Percentiles rank a stretch among this genome's conserved stretches.
Evolutionary conservation across 2,888 invertebrate species (phyloP).

Genomic region (Stenodera caucasica): DNA sequence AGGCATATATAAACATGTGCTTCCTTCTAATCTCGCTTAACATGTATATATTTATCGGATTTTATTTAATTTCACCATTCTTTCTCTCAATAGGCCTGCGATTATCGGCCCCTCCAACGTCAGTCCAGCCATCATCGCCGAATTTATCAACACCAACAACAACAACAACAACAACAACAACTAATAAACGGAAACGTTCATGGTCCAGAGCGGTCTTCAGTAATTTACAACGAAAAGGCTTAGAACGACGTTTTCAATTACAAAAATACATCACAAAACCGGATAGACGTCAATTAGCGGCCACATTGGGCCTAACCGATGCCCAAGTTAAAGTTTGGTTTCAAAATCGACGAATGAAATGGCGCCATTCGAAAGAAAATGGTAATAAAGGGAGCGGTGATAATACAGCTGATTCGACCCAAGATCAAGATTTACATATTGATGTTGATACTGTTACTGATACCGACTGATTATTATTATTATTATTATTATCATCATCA

Average conservation of each 20-base stretch:
- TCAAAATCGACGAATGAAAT: slow-evolving; percentile 68
- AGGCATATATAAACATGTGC: slow-evolving; percentile 38
- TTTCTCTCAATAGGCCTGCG: slow-evolving; percentile 48
- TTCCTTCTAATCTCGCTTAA: neutral
- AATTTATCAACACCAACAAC: slow-evolving; percentile 29
- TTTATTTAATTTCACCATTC: slow-evolving; percentile 30
- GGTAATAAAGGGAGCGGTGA: slow-evolving; percentile 39
- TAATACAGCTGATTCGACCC: slow-evolving; percentile 49
- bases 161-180: slow-evolving; percentile 20
- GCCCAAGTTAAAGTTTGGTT: slow-evolving; percentile 95
- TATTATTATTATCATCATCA: neutral
- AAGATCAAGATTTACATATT: slow-evolving; percentile 52
- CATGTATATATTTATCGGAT: neutral
- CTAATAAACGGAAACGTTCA: slow-evolving; percentile 79
- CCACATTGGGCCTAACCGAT: slow-evolving; percentile 88
- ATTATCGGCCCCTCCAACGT: slow-evolving; percentile 41
- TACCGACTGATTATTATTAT: slow-evolving; percentile 34
- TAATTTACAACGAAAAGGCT: slow-evolving; percentile 89
- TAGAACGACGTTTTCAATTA: slow-evolving; percentile 88
- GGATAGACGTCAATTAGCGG: slow-evolving; percentile 87
- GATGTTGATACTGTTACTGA: slow-evolving; percentile 53
- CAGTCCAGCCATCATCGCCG: slow-evolving; percentile 36
- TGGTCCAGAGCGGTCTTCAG: slow-evolving; percentile 97
- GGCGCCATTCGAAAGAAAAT: slow-evolving; percentile 55
- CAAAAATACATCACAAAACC: slow-evolving; percentile 97